Evolutionary conservation across 2,888 invertebrate genomes (phyloP).

Genomic region (Loripinus fragilis): DNA sequence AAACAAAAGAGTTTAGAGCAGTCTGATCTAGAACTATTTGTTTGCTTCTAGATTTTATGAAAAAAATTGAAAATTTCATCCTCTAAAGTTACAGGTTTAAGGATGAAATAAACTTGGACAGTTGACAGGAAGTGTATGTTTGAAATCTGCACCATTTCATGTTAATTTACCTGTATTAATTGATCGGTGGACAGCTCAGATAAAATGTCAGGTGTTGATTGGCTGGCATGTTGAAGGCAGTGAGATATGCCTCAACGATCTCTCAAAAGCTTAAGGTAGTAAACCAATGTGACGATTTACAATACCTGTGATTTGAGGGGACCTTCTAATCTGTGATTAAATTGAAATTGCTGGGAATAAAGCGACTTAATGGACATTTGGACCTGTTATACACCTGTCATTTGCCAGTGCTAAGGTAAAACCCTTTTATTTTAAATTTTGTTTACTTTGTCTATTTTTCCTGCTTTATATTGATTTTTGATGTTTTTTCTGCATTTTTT

Average conservation of each 20-base stretch:
- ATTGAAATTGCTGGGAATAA: slow-evolving; percentile 15
- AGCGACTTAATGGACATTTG: background rate
- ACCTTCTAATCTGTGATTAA: background rate
- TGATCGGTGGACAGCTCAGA: slow-evolving; percentile 14
- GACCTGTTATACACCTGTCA: background rate
- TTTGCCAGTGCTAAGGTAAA: background rate
- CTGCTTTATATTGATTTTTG: no score
- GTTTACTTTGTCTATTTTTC: no score
- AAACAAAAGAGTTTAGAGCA: no score
- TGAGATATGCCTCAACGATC: slow-evolving; percentile 4
- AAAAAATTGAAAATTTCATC: no score
- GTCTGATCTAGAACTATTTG: no score
- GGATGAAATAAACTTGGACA: slow-evolving; percentile 13
- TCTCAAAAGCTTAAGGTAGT: slow-evolving; percentile 11
- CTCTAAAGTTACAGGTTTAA: no score
- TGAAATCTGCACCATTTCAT: background rate
- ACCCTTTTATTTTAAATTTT: background rate
- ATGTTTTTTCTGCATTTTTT: no score
- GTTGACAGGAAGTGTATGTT: slow-evolving; percentile 7
- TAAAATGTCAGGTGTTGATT: slow-evolving; percentile 4
- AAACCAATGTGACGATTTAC: background rate
- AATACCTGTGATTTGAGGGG: slow-evolving; percentile 8
- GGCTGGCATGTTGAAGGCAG: background rate
- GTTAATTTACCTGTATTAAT: slow-evolving; percentile 16
- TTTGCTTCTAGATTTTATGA: no score